These are phyloP conservation scores for Bergia sp. DNA, from an alignment of 92 coral and sea anemone genomes.

Conservation along the genomic window DNA sequence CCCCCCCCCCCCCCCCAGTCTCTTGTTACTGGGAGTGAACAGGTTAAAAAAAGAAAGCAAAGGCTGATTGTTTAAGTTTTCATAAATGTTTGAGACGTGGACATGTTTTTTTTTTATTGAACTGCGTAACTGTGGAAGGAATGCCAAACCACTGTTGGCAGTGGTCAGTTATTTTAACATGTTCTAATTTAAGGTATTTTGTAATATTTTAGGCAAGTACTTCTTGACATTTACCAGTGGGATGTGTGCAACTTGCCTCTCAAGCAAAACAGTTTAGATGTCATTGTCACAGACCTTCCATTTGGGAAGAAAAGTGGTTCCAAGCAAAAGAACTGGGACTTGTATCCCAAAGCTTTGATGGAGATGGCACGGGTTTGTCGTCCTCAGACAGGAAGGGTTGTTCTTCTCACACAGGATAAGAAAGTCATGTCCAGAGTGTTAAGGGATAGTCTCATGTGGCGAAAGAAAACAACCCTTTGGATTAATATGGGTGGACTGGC, in stretches of 20 bases:
- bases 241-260: conserved; percentile 87
- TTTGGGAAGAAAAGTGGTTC: conserved; percentile 99
- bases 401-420: conserved; percentile 96
- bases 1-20: no score
- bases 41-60: no score
- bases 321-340: conserved; percentile 83
- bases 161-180: background rate
- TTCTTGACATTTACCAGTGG: conserved; percentile 88
- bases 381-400: conserved; percentile 82
- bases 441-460: conserved; percentile 66
- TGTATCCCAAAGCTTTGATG: conserved; percentile 80
- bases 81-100: no score
- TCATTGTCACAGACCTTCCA: conserved; percentile 88
- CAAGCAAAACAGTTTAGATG: conserved; percentile 79
- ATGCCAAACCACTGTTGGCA: background rate
- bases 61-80: no score
- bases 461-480: conserved; percentile 86
- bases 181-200: background rate
- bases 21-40: no score
- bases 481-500: conserved; percentile 94
- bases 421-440: conserved; percentile 86
- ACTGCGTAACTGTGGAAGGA: no score
- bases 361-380: conserved; percentile 96
- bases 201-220: conserved; percentile 12
- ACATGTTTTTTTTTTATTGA: background rate